Conservation (phyloP, 2,888 invertebrate species). For the Nomada goodeniana region DNA sequence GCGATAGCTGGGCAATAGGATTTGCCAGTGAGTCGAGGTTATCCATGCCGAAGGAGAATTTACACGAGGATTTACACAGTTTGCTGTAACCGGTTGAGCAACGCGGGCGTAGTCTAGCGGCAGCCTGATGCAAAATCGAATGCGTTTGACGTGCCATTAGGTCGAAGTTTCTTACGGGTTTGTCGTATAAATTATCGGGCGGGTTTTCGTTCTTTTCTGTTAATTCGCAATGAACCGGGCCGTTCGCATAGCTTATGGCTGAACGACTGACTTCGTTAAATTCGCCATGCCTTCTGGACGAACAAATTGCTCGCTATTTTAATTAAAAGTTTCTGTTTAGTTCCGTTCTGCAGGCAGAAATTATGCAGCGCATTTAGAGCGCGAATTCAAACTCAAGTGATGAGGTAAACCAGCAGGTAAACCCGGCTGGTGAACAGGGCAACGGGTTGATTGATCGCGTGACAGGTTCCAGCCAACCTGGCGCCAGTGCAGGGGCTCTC, state of each 20-base stretch:
- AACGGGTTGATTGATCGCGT: constrained; percentile 83
- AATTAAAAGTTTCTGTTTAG: constrained; percentile 59
- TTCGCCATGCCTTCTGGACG: constrained; percentile 33
- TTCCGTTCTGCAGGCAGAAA: constrained; percentile 31
- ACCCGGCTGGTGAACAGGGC: constrained; percentile 68
- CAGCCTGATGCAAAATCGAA: constrained; percentile 53
- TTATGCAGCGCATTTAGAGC: constrained; percentile 53
- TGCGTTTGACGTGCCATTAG: constrained; percentile 54
- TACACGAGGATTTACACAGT: constrained; percentile 70
- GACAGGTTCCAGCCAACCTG: constrained; percentile 83
- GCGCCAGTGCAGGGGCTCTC: constrained; percentile 81
- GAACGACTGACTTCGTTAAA: constrained; percentile 51
- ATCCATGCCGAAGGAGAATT: constrained; percentile 68
- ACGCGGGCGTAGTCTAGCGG: constrained; percentile 13
- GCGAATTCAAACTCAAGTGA: constrained; percentile 67
- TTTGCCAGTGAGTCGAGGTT: constrained; percentile 66
- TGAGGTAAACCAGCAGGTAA: constrained; percentile 67
- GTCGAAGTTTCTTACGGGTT: constrained; percentile 10
- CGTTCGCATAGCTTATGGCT: constrained; percentile 14
- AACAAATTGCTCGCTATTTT: constrained; percentile 51
- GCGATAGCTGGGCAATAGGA: constrained; percentile 67
- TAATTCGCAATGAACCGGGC: background rate
- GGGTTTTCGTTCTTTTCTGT: background rate
- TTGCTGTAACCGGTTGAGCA: constrained; percentile 39
- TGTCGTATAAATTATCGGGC: background rate